These are phyloP conservation scores for Syncerus caffer DNA, from an alignment of 2,797 vertebrate genomes.

Conservation along the genomic window DNA sequence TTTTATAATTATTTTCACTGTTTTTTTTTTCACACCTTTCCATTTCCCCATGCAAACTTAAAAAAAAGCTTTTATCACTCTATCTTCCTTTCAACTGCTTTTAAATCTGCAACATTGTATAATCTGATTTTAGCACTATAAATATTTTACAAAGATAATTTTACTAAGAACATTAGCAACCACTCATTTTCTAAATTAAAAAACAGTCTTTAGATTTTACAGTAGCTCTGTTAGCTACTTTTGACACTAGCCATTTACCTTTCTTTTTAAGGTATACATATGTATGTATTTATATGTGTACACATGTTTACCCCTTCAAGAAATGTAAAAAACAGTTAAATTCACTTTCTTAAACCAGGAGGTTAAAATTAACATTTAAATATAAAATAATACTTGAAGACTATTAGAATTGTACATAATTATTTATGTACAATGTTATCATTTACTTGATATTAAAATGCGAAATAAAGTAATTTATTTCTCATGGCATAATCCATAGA, in stretches of 20 bases:
- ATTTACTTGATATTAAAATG: not conserved
- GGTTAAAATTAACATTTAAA: not conserved
- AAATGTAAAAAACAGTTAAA: not conserved
- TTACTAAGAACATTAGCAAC: not conserved
- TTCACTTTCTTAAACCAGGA: not conserved
- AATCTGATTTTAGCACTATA: not conserved
- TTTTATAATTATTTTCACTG: not conserved
- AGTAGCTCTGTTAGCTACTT: not conserved
- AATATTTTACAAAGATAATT: not conserved
- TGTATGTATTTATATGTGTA: not conserved
- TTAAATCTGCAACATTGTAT: not conserved
- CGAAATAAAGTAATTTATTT: not conserved
- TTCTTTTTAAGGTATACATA: not conserved
- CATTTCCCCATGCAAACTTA: not conserved
- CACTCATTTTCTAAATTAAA: not conserved
- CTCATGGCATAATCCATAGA: not conserved
- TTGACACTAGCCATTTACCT: not conserved
- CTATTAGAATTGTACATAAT: not conserved
- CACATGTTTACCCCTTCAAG: not conserved
- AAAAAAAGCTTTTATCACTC: not conserved
- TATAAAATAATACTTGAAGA: not conserved
- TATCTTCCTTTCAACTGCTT: not conserved
- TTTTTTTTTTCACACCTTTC: not conserved
- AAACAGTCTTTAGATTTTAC: not conserved
- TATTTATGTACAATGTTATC: not conserved